A percentile compares a stretch with the other conserved stretches of the same genome.
Evolutionary conservation across 2,113 vertebrate genomes (phyloP).

Genomic region (Egretta garzetta): DNA sequence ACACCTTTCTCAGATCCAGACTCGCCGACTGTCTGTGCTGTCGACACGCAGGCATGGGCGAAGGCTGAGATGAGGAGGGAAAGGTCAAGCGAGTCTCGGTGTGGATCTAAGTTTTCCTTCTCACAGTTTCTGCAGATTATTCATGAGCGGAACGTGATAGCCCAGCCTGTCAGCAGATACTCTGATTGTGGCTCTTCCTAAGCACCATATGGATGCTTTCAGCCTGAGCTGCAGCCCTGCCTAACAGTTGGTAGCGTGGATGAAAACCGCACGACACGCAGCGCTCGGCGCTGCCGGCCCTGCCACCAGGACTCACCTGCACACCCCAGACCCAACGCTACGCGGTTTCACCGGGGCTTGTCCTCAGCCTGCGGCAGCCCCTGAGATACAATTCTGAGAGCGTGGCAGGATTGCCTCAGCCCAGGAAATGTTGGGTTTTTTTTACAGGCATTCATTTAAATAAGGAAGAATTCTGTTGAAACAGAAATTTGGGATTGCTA

Average conservation of each 20-base stretch:
- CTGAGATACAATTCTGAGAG: background rate
- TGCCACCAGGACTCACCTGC: background rate
- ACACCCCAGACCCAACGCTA: background rate
- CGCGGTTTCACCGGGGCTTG: rapidly evolving
- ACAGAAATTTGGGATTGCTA: background rate
- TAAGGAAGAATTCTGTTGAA: background rate
- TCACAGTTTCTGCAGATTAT: conserved; percentile 62
- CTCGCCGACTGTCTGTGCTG: conserved; percentile 59
- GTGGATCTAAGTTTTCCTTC: conserved; percentile 59
- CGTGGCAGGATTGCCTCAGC: rapidly evolving
- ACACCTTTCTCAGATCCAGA: conserved; percentile 62
- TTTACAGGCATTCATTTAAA: background rate
- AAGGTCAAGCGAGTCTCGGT: conserved; percentile 11
- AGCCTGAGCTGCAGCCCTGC: conserved; percentile 46
- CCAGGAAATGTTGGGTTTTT: background rate
- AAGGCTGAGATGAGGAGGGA: conserved; percentile 17
- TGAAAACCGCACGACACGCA: background rate
- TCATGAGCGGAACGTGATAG: conserved; percentile 63
- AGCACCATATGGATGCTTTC: conserved; percentile 70
- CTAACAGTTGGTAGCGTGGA: conserved; percentile 18
- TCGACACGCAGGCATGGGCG: background rate
- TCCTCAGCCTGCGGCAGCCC: background rate
- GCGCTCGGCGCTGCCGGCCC: background rate
- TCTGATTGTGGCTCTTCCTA: conserved; percentile 58
- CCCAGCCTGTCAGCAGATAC: conserved; percentile 69